These are phyloP conservation scores for Crypturellus tataupa DNA, from an alignment of 2,797 vertebrate genomes.

Conservation along the genomic window DNA sequence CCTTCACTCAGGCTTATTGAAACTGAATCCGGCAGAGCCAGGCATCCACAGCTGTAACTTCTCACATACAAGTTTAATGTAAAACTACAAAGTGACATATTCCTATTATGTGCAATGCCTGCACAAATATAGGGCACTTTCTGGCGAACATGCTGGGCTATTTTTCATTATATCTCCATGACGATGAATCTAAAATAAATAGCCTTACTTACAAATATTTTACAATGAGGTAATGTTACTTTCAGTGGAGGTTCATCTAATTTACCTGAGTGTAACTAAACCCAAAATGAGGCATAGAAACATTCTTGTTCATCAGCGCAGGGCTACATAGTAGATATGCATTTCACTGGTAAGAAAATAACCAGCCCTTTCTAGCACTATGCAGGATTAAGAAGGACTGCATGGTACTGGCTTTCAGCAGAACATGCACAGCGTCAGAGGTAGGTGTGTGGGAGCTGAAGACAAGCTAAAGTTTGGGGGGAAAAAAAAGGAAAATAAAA, in stretches of 20 bases:
- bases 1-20: conserved; percentile 65
- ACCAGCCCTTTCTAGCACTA: background rate
- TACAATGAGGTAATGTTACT: background rate
- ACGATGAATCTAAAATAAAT: conserved; percentile 27
- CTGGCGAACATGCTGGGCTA: background rate
- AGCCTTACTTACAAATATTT: background rate
- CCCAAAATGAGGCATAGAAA: background rate
- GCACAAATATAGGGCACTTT: background rate
- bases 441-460: background rate
- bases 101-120: conserved; percentile 32
- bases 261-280: background rate
- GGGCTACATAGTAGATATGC: background rate
- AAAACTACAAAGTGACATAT: conserved; percentile 52
- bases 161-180: conserved; percentile 25
- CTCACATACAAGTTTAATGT: conserved; percentile 58
- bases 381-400: background rate
- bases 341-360: background rate
- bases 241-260: background rate
- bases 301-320: background rate
- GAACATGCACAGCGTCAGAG: background rate
- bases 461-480: background rate
- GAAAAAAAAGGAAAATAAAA: background rate
- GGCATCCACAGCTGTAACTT: conserved; percentile 65
- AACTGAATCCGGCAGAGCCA: conserved; percentile 44
- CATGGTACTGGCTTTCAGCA: background rate